Percentiles rank a stretch among this genome's conserved stretches.
phyloP scores from a whole-genome alignment of 2,888 invertebrate genomes.

The Formica aserva region DNA sequence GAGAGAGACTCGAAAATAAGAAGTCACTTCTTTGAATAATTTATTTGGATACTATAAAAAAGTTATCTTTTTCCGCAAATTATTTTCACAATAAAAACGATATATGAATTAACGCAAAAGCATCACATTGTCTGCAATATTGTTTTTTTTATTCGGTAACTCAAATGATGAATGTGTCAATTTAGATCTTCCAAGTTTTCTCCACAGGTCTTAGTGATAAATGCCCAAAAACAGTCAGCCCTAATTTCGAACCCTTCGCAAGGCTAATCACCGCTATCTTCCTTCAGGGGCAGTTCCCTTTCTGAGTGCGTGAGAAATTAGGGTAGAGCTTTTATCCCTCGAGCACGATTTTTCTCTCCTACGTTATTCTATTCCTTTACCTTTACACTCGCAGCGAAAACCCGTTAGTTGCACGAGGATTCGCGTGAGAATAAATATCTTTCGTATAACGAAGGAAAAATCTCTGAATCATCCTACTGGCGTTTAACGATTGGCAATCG shows the following conservation, averaged over 20 bases:
- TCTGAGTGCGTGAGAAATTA: conserved; percentile 54
- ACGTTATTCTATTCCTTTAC: conserved; percentile 25
- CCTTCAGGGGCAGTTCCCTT: conserved; percentile 38
- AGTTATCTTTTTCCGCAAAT: neutral
- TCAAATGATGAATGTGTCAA: conserved; percentile 12
- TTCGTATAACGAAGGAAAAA: conserved; percentile 2
- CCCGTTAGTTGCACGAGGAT: neutral
- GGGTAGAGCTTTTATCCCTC: conserved; percentile 41
- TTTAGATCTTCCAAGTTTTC: conserved; percentile 6
- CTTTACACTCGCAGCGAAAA: conserved; percentile 6
- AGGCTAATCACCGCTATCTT: conserved; percentile 48
- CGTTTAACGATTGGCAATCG: conserved; percentile 16
- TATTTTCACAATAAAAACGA: neutral
- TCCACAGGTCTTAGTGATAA: conserved; percentile 36
- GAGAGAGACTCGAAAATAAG: neutral
- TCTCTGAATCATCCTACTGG: conserved; percentile 16
- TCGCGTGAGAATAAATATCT: conserved; percentile 10
- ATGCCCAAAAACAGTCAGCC: conserved; percentile 55
- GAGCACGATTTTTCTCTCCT: conserved; percentile 45
- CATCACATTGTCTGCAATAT: neutral
- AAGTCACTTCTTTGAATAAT: neutral
- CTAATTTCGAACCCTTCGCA: conserved; percentile 57
- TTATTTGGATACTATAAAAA: neutral
- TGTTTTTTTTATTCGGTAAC: neutral
- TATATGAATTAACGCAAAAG: neutral